Percentiles rank a stretch among this genome's conserved stretches.
These are phyloP conservation scores for Zosterops japonicus DNA, from an alignment of 2,113 vertebrate species.

Conservation along the genomic window DNA sequence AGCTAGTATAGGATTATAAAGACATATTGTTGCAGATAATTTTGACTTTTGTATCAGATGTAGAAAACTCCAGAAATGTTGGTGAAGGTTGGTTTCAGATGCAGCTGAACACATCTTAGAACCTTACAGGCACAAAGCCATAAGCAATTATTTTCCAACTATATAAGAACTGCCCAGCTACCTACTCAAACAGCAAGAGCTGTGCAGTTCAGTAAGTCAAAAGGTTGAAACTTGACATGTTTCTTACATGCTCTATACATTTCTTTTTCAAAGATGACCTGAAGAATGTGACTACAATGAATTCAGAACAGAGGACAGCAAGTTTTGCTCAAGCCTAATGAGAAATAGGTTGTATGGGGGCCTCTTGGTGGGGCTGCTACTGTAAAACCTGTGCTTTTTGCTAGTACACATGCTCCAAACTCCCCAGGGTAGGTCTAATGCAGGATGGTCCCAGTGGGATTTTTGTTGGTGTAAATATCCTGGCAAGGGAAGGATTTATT, in stretches of 20 bases:
- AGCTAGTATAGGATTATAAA: background rate
- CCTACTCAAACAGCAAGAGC: background rate
- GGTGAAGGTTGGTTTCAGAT: background rate
- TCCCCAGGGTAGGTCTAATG: background rate
- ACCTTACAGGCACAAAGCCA: background rate
- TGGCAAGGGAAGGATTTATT: background rate
- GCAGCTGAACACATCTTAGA: background rate
- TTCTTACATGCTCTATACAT: background rate
- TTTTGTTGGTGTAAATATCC: background rate
- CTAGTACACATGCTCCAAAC: background rate
- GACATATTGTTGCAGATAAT: background rate
- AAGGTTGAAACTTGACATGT: background rate
- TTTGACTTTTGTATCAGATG: background rate
- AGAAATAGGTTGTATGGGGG: background rate
- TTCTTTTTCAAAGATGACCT: background rate
- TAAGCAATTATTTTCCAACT: background rate
- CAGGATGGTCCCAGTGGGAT: background rate
- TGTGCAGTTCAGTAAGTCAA: fast-evolving
- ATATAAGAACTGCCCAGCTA: background rate
- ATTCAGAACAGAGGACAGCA: background rate
- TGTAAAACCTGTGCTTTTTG: background rate
- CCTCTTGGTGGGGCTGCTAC: background rate
- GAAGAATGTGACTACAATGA: background rate
- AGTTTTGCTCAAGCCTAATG: background rate
- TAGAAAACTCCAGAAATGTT: background rate